Evolutionary conservation across 2,888 invertebrate species (phyloP).

Genomic region (Ormia ochracea): DNA sequence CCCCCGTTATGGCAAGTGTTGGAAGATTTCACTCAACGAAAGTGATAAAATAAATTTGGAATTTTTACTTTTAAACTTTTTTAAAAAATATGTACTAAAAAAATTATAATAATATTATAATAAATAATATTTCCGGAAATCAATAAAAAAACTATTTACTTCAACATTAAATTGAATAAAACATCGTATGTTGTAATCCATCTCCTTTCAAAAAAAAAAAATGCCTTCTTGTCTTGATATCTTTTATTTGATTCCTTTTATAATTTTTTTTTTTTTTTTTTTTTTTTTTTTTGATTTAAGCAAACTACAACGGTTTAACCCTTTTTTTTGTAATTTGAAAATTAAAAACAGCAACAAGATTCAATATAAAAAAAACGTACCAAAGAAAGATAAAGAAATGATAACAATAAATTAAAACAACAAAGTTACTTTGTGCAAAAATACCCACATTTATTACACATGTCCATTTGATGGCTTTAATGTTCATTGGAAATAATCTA

Average conservation of each 20-base stretch:
- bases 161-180: too few species aligned
- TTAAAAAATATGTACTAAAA: too few species aligned
- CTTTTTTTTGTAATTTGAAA: conserved; percentile 27
- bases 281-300: conserved; percentile 17
- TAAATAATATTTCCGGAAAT: too few species aligned
- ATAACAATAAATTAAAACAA: conserved; percentile 51
- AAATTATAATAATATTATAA: too few species aligned
- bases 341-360: conserved; percentile 26
- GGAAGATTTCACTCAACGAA: too few species aligned
- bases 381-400: not conserved
- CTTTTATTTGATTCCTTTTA: not conserved
- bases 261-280: not conserved
- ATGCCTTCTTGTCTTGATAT: conserved; percentile 26
- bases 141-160: too few species aligned
- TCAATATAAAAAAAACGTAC: not conserved
- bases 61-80: too few species aligned
- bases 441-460: conserved; percentile 58
- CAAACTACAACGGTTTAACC: not conserved
- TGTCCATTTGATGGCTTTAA: conserved; percentile 52
- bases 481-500: conserved; percentile 58
- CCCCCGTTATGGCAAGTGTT: too few species aligned
- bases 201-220: too few species aligned
- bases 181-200: too few species aligned
- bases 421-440: conserved; percentile 49
- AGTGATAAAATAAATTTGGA: too few species aligned